A percentile compares a stretch with the other conserved stretches of the same genome.
Evolutionary conservation across 2,797 vertebrate genomes (phyloP).

Genomic region (Artibeus lituratus): DNA sequence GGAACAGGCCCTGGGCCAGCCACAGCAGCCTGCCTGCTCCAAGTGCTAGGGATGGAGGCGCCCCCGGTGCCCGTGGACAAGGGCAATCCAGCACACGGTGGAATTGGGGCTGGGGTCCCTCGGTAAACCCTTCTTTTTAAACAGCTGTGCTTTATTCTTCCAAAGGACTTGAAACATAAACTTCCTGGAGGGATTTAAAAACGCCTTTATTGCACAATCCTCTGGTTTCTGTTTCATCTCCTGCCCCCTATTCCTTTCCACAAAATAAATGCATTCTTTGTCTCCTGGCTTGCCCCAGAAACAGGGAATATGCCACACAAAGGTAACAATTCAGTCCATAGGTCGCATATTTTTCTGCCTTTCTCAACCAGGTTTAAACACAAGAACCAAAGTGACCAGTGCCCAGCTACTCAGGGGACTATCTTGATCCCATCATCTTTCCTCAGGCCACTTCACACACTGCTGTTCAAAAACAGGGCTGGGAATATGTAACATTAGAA

Average conservation of each 20-base stretch:
- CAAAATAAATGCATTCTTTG: constrained; percentile 69
- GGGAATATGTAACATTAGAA: neutral
- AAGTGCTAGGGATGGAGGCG: neutral
- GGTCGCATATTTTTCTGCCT: constrained; percentile 34
- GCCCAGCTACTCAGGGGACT: neutral
- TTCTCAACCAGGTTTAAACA: neutral
- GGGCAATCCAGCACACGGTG: neutral
- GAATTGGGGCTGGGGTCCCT: neutral
- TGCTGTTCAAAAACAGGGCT: neutral
- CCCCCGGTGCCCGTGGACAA: rapidly evolving
- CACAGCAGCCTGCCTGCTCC: neutral
- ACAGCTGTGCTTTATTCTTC: constrained; percentile 19
- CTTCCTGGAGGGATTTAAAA: constrained; percentile 64
- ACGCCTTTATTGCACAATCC: constrained; percentile 47
- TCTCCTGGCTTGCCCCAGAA: constrained; percentile 45
- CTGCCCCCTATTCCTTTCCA: constrained; percentile 48
- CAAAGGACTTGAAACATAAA: constrained; percentile 47
- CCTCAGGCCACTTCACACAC: neutral
- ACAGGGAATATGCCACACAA: constrained; percentile 46
- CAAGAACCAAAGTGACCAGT: neutral
- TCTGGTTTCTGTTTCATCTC: constrained; percentile 56
- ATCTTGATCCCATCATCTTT: neutral
- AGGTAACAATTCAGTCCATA: constrained; percentile 68
- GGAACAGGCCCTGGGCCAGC: neutral
- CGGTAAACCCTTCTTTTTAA: constrained; percentile 1